A percentile compares a stretch with the other conserved stretches of the same genome.
Conservation (phyloP, 2,888 invertebrate genomes). For the Lysandra bellargus region DNA sequence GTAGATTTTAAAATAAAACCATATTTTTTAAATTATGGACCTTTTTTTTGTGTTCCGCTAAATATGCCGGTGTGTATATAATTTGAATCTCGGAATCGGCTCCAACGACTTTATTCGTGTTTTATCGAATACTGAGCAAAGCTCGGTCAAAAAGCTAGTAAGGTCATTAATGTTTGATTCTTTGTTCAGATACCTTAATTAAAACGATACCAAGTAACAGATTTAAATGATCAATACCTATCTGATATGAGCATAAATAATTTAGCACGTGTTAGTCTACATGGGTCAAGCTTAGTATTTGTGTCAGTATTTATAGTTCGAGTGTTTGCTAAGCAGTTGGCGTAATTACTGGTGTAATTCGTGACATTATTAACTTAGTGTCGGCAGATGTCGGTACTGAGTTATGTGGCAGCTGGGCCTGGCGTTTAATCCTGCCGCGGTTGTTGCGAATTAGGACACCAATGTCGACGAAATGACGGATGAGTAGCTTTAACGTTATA, state of each 20-base stretch:
- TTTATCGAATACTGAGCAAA: too few relatives aligned
- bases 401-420: slow-evolving; percentile 70
- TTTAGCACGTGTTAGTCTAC: not conserved
- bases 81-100: too few relatives aligned
- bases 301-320: not conserved
- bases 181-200: too few relatives aligned
- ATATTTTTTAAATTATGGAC: too few relatives aligned
- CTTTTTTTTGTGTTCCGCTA: too few relatives aligned
- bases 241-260: not conserved
- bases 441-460: slow-evolving; percentile 39
- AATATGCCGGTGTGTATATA: too few relatives aligned
- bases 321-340: slow-evolving; percentile 22
- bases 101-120: too few relatives aligned
- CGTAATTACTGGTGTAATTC: slow-evolving; percentile 36
- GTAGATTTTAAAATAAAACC: too few relatives aligned
- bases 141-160: too few relatives aligned
- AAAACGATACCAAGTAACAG: too few relatives aligned
- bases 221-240: not conserved
- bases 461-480: slow-evolving; percentile 11
- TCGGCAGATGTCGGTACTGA: slow-evolving; percentile 68
- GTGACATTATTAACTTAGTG: slow-evolving; percentile 61
- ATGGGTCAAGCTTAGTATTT: not conserved
- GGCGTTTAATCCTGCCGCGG: slow-evolving; percentile 64
- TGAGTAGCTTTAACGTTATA: not conserved
- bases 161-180: too few relatives aligned